Evolutionary conservation across 2,888 invertebrate species (phyloP), one percentile per base, ranked within the genome.

Genomic region (Polyommatus icarus): DNA sequence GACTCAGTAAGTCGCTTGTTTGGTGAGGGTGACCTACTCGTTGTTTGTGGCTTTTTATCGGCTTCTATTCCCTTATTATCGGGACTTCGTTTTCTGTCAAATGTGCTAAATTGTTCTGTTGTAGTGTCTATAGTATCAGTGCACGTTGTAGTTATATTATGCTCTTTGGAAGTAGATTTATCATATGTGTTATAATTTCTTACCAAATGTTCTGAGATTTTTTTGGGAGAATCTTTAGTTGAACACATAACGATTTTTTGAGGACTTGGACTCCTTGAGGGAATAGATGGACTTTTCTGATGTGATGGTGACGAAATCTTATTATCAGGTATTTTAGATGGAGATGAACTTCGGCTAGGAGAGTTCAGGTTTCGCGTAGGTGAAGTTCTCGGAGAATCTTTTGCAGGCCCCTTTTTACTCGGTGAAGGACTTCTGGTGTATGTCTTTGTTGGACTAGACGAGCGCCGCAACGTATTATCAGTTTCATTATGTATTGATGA

Each of bases 21-120:
- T 18, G 76, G 76, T 76, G 76, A 76, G 7, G 61, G n/a, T 32
- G n/a, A 24, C 32, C 67, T 76, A 40, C 76, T 76, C 6, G 15
- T 32, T 1, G 36, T 76, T 12, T 67, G 61, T 29, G 71, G 7
- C n/a, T 50, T 76, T 5, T 8, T 67, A 24, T 40, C 24, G 10
- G 18, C 12, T 40, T 32, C 32, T 32, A 73, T 78, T 46, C 36
- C n/a, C 36, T 61, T 54, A 8, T 59, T 76, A 76, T 80, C 82
- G 77, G 78, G 77, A 40, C 82, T 81, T 71, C 83, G 83, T 78
- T 84, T 86, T 76, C 84, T 87, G 54, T 86, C 84, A 80, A 86
- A 85, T 1, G 86, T 87, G 7, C 82, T 85, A 79, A 83, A 85
- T 80, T 87, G 87, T 0, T 82, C 79, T 18, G 87, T 85, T 0